A percentile compares a stretch with the other conserved stretches of the same genome.
Evolutionary conservation across 2,113 vertebrate species (phyloP).

Genomic region (Balaenoptera acutorostrata): DNA sequence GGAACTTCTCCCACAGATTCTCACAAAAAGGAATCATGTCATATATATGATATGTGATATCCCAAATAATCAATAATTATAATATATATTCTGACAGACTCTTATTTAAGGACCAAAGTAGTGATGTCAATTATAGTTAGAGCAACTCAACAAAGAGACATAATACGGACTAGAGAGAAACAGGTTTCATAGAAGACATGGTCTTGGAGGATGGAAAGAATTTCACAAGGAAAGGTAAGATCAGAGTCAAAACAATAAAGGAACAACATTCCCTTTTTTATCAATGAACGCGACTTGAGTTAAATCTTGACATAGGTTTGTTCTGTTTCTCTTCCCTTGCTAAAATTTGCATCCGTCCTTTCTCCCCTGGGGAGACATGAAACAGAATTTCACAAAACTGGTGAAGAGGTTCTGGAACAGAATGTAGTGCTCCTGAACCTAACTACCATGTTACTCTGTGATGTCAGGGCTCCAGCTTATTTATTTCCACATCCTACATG

Average conservation of each 20-base stretch:
- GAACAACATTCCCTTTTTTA: not conserved
- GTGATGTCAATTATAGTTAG: not conserved
- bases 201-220: not conserved
- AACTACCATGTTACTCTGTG: not conserved
- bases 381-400: not conserved
- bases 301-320: not conserved
- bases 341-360: not conserved
- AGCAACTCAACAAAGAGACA: not conserved
- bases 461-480: not conserved
- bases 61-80: not conserved
- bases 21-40: not conserved
- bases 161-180: not conserved
- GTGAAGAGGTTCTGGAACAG: not conserved
- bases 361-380: not conserved
- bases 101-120: not conserved
- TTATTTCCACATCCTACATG: not conserved
- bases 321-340: not conserved
- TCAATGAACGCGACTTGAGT: not conserved
- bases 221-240: not conserved
- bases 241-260: not conserved
- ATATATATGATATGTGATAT: not conserved
- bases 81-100: not conserved
- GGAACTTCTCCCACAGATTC: not conserved
- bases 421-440: not conserved
- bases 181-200: not conserved